Evolutionary conservation across 2,888 invertebrate genomes (phyloP), one percentile per base, ranked within the genome.

Genomic region (Dinocampus coccinellae): DNA sequence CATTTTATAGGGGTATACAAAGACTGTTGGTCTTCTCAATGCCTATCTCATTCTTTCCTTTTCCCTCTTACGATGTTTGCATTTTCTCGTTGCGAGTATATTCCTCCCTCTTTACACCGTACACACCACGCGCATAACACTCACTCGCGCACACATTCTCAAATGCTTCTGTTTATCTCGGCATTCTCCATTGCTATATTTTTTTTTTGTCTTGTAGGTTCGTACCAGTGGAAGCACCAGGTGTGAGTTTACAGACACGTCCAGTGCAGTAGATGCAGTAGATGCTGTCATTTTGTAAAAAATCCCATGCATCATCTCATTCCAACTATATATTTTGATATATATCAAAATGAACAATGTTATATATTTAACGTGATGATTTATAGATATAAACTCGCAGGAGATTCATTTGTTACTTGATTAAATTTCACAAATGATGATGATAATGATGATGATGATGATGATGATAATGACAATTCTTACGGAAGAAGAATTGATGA

Each of bases 1-100:
- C 68, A 72, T 69, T n/a, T 58, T 63, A 42, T 33, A 66, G 69
- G 34, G 63, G 53, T 39, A 62, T 20, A 61, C 39, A 58, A 66
- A 61, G 33, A 55, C 22, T 60, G 53, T 62, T 33, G 63, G 64
- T 53, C 60, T 66, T 29, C 52, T 64, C 47, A 42, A 33, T 58
- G 42, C 47, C 58, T 60, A 64, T 64, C 22, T 26, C 29, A 39
- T 13, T 33, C 36, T 16, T 62, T 29, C 52, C 60, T 34, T 34
- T 10, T 57, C 22, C 33, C 52, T 52, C 42, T 64, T 11, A 26
- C 20, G 20, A 26, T 66, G 63, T 63, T 58, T 63, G 62, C 62
- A 22, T 67, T 72, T 68, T 72, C 62, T 63, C 67, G 62, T 11
- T 13, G 55, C 24, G 55, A 55, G 34, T 34, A 33, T 58, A 29